phyloP scores from a whole-genome alignment of 1,140 invertebrate species.

The Chrysomallon squamiferum region DNA sequence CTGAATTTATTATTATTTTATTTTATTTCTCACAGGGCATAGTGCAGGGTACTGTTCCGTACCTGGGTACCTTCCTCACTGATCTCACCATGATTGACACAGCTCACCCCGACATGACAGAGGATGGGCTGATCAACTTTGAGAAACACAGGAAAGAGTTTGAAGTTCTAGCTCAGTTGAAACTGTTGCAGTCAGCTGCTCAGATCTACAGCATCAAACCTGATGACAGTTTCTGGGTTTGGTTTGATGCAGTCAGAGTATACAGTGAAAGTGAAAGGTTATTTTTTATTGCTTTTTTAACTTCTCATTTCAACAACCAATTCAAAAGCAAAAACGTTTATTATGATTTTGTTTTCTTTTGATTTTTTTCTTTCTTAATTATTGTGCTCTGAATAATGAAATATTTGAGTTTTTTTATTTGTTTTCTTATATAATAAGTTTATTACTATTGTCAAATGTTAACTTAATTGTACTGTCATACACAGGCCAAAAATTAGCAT shows the following conservation, averaged over 20 bases:
- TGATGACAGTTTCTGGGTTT: conserved; percentile 85
- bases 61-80: conserved; percentile 96
- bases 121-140: conserved; percentile 90
- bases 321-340: no score
- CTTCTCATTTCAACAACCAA: no score
- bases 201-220: conserved; percentile 90
- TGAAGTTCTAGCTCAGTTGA: conserved; percentile 96
- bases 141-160: conserved; percentile 98
- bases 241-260: conserved; percentile 90
- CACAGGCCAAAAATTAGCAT: no score
- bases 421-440: no score
- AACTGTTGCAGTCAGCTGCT: conserved; percentile 90
- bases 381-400: no score
- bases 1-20: no score
- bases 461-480: no score
- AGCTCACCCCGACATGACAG: conserved; percentile 81
- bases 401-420: no score
- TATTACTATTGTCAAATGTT: no score
- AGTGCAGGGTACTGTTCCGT: conserved; percentile 93
- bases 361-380: no score
- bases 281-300: conserved; percentile 75
- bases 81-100: conserved; percentile 99
- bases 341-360: neutral
- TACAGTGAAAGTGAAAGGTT: conserved; percentile 91
- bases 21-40: conserved; percentile 62